phyloP scores from a whole-genome alignment of 2,888 invertebrate species.

The Apeira syringaria region DNA sequence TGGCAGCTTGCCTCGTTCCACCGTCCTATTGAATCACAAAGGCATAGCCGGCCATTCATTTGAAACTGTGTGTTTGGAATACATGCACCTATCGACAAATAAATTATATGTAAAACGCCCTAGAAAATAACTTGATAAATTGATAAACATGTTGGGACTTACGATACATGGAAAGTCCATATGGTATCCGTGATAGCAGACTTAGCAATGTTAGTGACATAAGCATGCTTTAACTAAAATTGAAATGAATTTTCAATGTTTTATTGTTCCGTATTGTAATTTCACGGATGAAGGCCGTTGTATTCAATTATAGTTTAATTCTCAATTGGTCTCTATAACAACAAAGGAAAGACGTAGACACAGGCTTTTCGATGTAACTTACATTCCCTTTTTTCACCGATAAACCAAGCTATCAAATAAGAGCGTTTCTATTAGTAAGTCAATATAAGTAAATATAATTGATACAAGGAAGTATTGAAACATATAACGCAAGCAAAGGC shows the following conservation, averaged over 20 bases:
- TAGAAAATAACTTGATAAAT: background rate
- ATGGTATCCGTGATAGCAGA: slow-evolving; percentile 45
- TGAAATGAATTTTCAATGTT: slow-evolving; percentile 29
- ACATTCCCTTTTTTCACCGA: too few species aligned
- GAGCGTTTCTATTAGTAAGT: too few species aligned
- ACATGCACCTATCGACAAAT: slow-evolving; percentile 52
- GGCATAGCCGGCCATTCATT: slow-evolving; percentile 56
- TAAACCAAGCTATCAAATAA: too few species aligned
- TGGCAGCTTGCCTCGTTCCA: slow-evolving; percentile 58
- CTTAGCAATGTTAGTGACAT: slow-evolving; percentile 49
- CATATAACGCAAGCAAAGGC: too few species aligned
- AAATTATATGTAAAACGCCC: slow-evolving; percentile 9
- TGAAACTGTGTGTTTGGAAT: slow-evolving; percentile 62
- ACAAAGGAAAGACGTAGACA: too few species aligned
- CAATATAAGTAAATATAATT: too few species aligned
- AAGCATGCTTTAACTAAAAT: slow-evolving; percentile 50
- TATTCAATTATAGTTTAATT: slow-evolving; percentile 38
- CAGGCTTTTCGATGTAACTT: too few species aligned
- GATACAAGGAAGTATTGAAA: too few species aligned
- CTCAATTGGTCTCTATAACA: slow-evolving; percentile 24
- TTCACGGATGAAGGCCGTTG: slow-evolving; percentile 38
- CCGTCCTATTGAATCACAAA: slow-evolving; percentile 55
- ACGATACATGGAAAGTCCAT: slow-evolving; percentile 42
- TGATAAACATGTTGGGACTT: slow-evolving; percentile 37
- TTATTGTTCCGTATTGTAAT: slow-evolving; percentile 32